phyloP scores from a whole-genome alignment of 2,888 invertebrate genomes.

The Cylloceria caligata region DNA sequence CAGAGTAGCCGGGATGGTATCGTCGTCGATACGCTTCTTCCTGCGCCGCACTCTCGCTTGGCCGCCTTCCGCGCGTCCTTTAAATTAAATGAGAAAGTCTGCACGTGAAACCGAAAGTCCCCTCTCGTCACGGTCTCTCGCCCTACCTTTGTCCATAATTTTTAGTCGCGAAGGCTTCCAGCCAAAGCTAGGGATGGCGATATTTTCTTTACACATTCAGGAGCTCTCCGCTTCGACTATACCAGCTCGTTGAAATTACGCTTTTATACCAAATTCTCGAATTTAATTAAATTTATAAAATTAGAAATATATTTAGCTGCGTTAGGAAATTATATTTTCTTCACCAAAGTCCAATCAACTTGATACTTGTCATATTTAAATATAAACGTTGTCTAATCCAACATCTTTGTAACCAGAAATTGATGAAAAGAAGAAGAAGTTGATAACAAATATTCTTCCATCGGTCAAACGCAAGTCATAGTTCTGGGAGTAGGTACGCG shows the following conservation, averaged over 20 bases:
- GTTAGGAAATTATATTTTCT: no score
- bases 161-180: constrained; percentile 4
- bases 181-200: neutral
- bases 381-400: no score
- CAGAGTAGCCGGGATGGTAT: constrained; percentile 60
- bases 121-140: constrained; percentile 6
- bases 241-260: neutral
- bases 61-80: constrained; percentile 31
- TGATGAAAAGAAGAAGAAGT: neutral
- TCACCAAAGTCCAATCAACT: no score
- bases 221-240: neutral
- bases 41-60: constrained; percentile 39
- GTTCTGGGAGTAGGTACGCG: neutral
- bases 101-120: constrained; percentile 23
- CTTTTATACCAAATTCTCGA: neutral
- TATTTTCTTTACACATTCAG: neutral
- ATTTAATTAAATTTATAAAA: neutral
- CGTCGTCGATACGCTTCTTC: constrained; percentile 61
- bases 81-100: constrained; percentile 64
- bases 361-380: no score
- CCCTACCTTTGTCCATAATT: constrained; percentile 19
- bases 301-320: neutral
- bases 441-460: no score
- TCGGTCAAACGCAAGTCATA: no score
- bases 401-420: no score